phyloP scores from a whole-genome alignment of 2,888 invertebrate species.

The Eristalis pertinax region DNA sequence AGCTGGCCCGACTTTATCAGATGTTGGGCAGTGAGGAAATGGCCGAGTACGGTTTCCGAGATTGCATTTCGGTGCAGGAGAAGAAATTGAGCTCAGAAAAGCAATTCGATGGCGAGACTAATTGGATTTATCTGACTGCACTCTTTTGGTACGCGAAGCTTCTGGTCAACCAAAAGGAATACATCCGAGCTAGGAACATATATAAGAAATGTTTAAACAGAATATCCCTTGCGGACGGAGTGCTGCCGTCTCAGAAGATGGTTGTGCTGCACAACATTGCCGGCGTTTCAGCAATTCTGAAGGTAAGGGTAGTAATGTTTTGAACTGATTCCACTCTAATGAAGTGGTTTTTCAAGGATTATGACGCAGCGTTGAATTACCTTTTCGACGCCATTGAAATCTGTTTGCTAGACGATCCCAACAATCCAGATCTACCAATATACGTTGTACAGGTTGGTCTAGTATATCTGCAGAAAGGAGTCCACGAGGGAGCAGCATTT shows the following conservation, averaged over 20 bases:
- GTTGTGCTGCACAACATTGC: conserved; percentile 81
- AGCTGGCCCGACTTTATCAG: conserved; percentile 81
- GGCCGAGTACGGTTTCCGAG: conserved; percentile 81
- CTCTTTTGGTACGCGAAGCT: conserved; percentile 82
- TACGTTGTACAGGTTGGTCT: conserved; percentile 81
- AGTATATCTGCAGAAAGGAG: conserved; percentile 79
- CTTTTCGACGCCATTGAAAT: conserved; percentile 81
- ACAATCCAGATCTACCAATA: conserved; percentile 81
- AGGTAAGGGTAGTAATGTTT: too few relatives aligned
- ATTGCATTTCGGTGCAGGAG: conserved; percentile 80
- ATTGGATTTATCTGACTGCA: conserved; percentile 80
- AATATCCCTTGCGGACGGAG: conserved; percentile 77
- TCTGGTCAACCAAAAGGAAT: conserved; percentile 77
- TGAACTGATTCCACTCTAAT: neutral
- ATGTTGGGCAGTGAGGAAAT: conserved; percentile 77
- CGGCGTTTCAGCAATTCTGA: conserved; percentile 73
- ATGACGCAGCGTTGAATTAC: conserved; percentile 80
- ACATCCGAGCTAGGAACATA: conserved; percentile 77
- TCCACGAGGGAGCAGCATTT: conserved; percentile 77
- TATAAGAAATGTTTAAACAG: conserved; percentile 80
- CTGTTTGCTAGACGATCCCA: conserved; percentile 79
- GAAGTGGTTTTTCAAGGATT: conserved; percentile 73
- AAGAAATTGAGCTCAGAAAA: conserved; percentile 78
- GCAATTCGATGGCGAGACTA: conserved; percentile 79
- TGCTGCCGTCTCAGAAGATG: conserved; percentile 81